Conservation (phyloP, 2,888 invertebrate genomes). For the Mystacides longicornis region DNA sequence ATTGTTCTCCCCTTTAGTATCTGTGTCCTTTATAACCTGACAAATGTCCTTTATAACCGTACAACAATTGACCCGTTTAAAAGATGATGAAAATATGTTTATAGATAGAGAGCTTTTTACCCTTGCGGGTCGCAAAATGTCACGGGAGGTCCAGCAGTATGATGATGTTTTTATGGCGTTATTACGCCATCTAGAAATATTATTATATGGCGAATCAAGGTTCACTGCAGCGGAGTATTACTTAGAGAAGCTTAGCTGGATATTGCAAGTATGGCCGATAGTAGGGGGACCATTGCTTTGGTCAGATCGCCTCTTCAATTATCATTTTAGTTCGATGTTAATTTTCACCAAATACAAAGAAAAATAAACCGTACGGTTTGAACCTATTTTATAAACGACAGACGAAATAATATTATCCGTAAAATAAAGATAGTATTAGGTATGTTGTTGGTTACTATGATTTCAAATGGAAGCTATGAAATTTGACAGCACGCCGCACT, state of each 20-base stretch:
- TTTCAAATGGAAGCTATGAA: no score
- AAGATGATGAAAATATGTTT: conserved; percentile 1
- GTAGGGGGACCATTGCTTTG: conserved; percentile 1
- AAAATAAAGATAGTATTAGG: no score
- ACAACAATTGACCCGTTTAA: conserved; percentile 1
- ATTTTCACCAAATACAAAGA: no score
- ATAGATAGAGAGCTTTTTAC: neutral
- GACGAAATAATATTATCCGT: no score
- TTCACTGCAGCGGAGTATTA: conserved; percentile 7
- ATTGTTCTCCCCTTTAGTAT: neutral
- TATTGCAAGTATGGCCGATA: no score
- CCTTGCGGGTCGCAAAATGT: neutral
- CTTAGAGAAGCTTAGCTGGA: conserved; percentile 1
- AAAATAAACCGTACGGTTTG: no score
- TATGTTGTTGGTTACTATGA: no score
- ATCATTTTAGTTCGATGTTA: neutral
- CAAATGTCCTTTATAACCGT: conserved; percentile 5
- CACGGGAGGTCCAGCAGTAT: conserved; percentile 13
- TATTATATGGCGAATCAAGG: conserved; percentile 6
- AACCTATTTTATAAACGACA: no score
- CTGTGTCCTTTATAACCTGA: conserved; percentile 2
- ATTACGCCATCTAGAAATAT: conserved; percentile 15
- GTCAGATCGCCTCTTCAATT: neutral
- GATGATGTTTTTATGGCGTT: conserved; percentile 20
- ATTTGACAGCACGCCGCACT: no score